Conservation (phyloP, 2,797 vertebrate species). For the Scolopax rusticola region DNA sequence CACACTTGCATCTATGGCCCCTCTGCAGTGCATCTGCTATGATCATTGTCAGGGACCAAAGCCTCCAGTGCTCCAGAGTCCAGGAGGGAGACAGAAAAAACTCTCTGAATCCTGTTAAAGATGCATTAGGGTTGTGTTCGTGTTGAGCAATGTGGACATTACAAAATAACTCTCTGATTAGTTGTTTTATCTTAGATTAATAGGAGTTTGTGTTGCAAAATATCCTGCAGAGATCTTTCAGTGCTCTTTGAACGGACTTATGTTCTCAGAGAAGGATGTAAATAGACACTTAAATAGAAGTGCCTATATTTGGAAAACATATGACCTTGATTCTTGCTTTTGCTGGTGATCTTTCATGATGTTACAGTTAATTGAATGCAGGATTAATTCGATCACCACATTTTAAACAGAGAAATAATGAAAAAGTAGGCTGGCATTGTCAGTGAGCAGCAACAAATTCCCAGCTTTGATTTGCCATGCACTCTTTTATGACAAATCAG, state of each 20-base stretch:
- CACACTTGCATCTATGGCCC: background rate
- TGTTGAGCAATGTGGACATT: background rate
- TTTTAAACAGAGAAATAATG: background rate
- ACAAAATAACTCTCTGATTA: background rate
- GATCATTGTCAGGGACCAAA: background rate
- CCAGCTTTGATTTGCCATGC: background rate
- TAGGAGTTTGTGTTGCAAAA: background rate
- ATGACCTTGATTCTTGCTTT: background rate
- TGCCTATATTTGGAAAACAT: background rate
- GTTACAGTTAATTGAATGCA: background rate
- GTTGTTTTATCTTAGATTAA: background rate
- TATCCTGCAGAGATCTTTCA: background rate
- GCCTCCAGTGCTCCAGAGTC: background rate
- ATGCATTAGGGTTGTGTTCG: background rate
- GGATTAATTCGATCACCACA: background rate
- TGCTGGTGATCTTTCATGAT: background rate
- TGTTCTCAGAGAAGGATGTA: background rate
- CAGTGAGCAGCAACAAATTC: background rate
- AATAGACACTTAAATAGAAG: background rate
- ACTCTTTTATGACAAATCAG: background rate
- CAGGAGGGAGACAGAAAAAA: background rate
- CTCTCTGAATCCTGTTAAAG: background rate
- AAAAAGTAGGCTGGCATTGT: background rate
- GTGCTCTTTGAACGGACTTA: background rate
- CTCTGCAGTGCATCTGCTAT: accelerated